Evolutionary conservation across 2,113 vertebrate genomes (phyloP), one percentile per base, ranked within the genome.

Genomic region (Prietella phreatophila): DNA sequence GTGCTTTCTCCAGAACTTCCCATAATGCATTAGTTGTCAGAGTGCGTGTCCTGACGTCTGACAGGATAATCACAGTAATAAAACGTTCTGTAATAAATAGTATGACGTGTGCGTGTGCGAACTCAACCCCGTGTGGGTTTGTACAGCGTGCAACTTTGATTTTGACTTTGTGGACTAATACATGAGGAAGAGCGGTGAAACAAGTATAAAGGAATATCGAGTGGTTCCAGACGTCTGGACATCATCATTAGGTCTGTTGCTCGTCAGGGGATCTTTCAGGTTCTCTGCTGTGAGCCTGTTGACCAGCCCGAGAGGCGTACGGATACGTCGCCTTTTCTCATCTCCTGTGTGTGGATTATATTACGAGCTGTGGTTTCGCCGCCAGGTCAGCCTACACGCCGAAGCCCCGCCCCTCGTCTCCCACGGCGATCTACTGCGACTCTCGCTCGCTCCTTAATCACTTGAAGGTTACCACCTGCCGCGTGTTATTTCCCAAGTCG

Each of bases 401-500:
- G 17, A 61, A 83, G 60, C 84, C 25, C 69, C 53, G 1, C 63
- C 79, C 36, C 50, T 78, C 20, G n/a, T 82, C 42, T 88, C 79
- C 50, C 27, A 33, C 22, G 3, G 84, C 42, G 55, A 84, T 85
- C 60, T 36, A 33, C 61, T 15, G 20, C 25, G 2, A 33, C 63
- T 82, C 53, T 73, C 39, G 13, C 55, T 75, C 89, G 76, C 33
- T 55, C 42, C 22, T 85, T 67, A 11, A 53, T 39, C 60, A 39
- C 87, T 84, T 13, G 61, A 85, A 85, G 89, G 84, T 87, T 88
- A 84, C 71, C 42, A 42, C 86, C 65, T 33, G 20, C 89, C 75
- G 84, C 47, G 55, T 27, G 78, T 13, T 86, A 75, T 86, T 42
- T 67, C 84, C 42, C 33, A 60, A 86, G 69, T 78, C 78, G 36